Evolutionary conservation across 2,113 vertebrate species (phyloP).

Genomic region (Periophthalmodon schlosseri): DNA sequence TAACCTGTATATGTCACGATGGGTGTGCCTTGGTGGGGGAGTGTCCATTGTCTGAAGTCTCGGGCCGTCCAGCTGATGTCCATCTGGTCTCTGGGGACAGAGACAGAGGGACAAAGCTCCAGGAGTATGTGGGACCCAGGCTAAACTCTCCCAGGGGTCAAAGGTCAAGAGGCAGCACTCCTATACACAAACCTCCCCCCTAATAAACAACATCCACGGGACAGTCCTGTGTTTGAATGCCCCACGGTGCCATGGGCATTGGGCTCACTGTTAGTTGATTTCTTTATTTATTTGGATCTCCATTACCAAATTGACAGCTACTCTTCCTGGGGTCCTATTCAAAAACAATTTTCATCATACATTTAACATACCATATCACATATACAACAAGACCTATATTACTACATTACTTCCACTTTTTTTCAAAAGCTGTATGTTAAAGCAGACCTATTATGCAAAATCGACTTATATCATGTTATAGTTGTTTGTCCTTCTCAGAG

Average conservation of each 20-base stretch:
- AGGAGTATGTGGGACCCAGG: constrained; percentile 34
- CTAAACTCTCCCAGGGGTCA: background rate
- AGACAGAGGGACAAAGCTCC: constrained; percentile 53
- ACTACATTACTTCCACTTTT: no score
- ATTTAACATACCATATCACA: no score
- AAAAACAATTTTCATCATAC: no score
- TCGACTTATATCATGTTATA: no score
- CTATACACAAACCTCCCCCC: background rate
- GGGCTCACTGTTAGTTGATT: background rate
- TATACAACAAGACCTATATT: no score
- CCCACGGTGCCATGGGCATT: background rate
- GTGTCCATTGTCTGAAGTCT: constrained; percentile 44
- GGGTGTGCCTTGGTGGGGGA: constrained; percentile 2
- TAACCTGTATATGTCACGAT: constrained; percentile 17
- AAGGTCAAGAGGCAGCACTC: constrained; percentile 40
- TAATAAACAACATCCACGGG: background rate
- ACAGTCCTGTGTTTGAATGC: background rate
- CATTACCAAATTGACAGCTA: no score
- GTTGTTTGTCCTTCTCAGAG: no score
- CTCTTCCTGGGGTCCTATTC: no score
- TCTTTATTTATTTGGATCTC: no score
- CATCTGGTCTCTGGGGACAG: constrained; percentile 54
- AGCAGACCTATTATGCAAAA: no score
- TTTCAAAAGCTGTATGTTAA: no score
- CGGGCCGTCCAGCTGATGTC: constrained; percentile 53